phyloP scores from a whole-genome alignment of 2,113 vertebrate genomes.

The Baryphthengus martii region DNA sequence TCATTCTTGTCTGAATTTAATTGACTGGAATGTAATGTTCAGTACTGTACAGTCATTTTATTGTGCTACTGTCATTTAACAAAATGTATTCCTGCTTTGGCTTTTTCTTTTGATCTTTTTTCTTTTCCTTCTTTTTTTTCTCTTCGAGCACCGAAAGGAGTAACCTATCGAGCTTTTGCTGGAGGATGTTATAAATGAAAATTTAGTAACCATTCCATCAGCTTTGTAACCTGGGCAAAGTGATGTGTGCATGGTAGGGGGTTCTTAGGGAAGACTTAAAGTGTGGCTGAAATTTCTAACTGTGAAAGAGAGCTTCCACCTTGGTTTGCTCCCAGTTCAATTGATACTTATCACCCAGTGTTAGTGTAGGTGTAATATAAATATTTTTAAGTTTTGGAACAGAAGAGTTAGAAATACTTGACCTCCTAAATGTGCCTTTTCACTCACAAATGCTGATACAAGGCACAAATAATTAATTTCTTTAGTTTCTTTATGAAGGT shows the following conservation, averaged over 20 bases:
- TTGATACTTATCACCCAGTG: neutral
- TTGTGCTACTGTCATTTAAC: neutral
- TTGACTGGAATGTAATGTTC: neutral
- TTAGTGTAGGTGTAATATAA: neutral
- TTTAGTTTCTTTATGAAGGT: neutral
- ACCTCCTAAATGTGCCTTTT: neutral
- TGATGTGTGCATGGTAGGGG: constrained; percentile 86
- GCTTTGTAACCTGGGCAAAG: constrained; percentile 91
- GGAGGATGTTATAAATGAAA: constrained; percentile 99
- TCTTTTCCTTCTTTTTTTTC: constrained; percentile 10
- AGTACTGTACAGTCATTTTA: neutral
- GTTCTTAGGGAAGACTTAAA: neutral
- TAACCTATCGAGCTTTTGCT: constrained; percentile 99
- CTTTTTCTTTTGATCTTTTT: constrained; percentile 49
- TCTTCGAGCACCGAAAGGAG: constrained; percentile 95
- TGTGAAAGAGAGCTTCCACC: neutral
- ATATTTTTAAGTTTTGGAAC: neutral
- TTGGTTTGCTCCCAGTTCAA: neutral
- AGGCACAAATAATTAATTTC: neutral
- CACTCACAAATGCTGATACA: neutral
- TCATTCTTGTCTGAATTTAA: rapidly evolving
- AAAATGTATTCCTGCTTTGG: constrained; percentile 47
- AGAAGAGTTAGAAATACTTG: neutral
- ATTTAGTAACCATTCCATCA: constrained; percentile 95
- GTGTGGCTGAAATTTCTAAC: neutral